Conservation (phyloP, 2,888 invertebrate species). For the Eupithecia insigniata region DNA sequence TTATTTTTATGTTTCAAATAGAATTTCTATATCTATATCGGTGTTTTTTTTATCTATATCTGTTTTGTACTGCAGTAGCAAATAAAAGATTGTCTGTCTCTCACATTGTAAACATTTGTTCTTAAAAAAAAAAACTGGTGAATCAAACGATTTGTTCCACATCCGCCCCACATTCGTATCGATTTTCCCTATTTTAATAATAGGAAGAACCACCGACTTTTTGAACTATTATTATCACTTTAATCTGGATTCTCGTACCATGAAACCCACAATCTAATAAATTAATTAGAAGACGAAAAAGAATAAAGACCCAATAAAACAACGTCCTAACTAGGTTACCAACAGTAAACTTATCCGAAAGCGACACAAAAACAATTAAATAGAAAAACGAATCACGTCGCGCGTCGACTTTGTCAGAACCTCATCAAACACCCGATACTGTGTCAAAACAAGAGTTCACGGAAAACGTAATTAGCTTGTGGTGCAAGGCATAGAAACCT, state of each 20-base stretch:
- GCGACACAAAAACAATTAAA: conserved; percentile 38
- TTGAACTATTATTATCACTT: too few relatives aligned
- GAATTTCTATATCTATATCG: too few relatives aligned
- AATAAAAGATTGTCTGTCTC: too few relatives aligned
- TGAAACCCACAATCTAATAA: background rate
- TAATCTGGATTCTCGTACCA: background rate
- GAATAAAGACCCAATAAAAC: conserved; percentile 7
- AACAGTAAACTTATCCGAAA: conserved; percentile 37
- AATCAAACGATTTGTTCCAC: too few relatives aligned
- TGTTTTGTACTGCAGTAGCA: too few relatives aligned
- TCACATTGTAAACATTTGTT: too few relatives aligned
- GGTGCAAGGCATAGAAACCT: conserved; percentile 39
- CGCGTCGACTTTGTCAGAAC: conserved; percentile 49
- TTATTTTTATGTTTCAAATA: too few relatives aligned
- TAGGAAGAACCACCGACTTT: too few relatives aligned
- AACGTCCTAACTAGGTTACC: conserved; percentile 16
- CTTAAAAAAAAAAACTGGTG: too few relatives aligned
- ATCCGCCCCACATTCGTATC: too few relatives aligned
- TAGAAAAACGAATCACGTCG: conserved; percentile 46
- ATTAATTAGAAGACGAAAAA: background rate
- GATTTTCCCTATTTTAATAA: too few relatives aligned
- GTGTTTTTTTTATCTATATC: too few relatives aligned
- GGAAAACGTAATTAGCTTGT: conserved; percentile 47
- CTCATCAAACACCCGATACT: conserved; percentile 57
- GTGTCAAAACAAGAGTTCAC: conserved; percentile 53